These are phyloP conservation scores for Sula dactylatra DNA, from an alignment of 2,113 vertebrate genomes.

Conservation along the genomic window DNA sequence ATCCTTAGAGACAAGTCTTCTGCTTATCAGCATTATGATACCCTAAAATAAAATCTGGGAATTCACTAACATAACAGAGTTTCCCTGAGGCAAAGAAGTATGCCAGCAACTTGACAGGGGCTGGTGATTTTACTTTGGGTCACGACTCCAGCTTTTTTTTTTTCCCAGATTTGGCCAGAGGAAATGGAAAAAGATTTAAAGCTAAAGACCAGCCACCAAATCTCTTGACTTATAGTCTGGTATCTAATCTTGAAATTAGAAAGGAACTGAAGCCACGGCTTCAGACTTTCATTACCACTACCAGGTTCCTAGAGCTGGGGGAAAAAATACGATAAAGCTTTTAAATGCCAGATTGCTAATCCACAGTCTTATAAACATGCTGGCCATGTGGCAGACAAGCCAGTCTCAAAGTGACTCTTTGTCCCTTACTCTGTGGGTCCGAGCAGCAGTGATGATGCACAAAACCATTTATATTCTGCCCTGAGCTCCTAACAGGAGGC, in stretches of 20 bases:
- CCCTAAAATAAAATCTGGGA: not conserved
- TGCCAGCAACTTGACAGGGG: not conserved
- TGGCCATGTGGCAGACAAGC: not conserved
- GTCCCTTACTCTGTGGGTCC: not conserved
- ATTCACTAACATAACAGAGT: not conserved
- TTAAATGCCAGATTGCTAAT: not conserved
- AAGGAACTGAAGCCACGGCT: not conserved
- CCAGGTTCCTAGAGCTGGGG: not conserved
- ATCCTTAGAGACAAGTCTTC: not conserved
- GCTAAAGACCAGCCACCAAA: not conserved
- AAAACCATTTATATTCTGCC: not conserved
- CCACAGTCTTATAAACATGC: not conserved
- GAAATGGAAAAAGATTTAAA: conserved; percentile 11
- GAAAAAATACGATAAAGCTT: not conserved
- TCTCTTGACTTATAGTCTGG: not conserved
- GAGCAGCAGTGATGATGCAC: not conserved
- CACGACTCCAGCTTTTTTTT: not conserved
- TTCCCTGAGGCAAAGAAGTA: not conserved
- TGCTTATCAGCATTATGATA: not conserved
- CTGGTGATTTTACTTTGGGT: not conserved
- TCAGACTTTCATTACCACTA: not conserved
- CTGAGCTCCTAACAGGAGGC: not conserved
- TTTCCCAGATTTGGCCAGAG: not conserved
- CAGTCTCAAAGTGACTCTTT: not conserved
- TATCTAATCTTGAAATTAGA: conserved; percentile 15